A percentile compares a stretch with the other conserved stretches of the same genome.
These are phyloP conservation scores for Gallinago stenura DNA, from an alignment of 2,797 vertebrate species.

Conservation along the genomic window DNA sequence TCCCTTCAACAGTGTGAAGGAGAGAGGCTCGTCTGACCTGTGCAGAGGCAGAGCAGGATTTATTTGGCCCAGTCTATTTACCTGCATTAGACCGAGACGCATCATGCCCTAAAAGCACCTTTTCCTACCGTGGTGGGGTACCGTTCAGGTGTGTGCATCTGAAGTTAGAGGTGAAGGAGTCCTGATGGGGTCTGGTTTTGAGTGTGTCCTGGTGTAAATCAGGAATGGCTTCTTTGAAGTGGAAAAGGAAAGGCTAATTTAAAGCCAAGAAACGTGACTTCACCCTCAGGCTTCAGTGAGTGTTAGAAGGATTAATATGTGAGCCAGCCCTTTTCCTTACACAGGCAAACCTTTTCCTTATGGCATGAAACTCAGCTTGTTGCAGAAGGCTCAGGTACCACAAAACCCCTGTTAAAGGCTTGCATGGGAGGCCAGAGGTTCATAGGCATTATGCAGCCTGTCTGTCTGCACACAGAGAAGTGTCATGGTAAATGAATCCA, in stretches of 20 bases:
- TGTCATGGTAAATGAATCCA: constrained; percentile 18
- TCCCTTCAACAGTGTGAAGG: accelerated
- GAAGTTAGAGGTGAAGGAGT: neutral
- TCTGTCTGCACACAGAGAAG: neutral
- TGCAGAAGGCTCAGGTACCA: neutral
- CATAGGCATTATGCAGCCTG: neutral
- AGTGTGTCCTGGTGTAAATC: neutral
- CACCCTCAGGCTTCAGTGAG: neutral
- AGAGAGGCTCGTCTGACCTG: accelerated
- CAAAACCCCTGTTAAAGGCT: neutral
- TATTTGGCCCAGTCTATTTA: neutral
- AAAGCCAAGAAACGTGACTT: constrained; percentile 16
- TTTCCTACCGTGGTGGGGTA: neutral
- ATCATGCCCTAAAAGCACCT: neutral
- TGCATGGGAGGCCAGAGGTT: neutral
- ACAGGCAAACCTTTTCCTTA: neutral
- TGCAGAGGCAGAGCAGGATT: neutral
- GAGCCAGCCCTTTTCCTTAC: neutral
- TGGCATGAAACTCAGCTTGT: neutral
- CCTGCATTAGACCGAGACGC: neutral
- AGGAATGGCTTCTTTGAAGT: neutral
- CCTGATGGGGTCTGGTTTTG: neutral
- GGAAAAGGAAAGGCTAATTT: constrained; percentile 13
- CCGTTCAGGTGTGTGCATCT: neutral
- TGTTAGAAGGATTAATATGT: neutral